Evolutionary conservation across 2,113 vertebrate species (phyloP), one percentile per base, ranked within the genome.

Genomic region (Podarcis raffonei): DNA sequence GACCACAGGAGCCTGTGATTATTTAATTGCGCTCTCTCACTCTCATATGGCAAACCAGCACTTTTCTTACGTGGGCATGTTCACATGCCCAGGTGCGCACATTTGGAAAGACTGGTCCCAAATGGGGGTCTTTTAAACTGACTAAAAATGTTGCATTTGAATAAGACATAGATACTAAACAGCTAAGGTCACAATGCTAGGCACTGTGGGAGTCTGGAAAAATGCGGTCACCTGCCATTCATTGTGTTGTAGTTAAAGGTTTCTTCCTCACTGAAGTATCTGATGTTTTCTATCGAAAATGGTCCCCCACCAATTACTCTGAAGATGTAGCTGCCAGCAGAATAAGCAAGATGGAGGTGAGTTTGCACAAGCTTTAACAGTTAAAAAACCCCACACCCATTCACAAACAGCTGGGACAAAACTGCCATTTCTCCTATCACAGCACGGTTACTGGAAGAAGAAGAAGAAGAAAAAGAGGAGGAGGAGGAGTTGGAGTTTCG

Each of bases 281-380:
- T 27, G 68, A 96, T 86, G 35, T 57, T 78, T 1, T 80, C 20
- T 27, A 65, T 0, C 0, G 77, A 83, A 79, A 62, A 81, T 1
- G 91, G 20, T 0, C 95, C 95, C 0, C 96, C 95, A 0, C 95
- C 96, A 88, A 96, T 93, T 30, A 96, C 85, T 84, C 90, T 94
- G 37, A 96, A 85, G 20, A 92, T 42, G 6, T 94, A 96, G 75
- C 96, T 96, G 90, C n/a, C 71, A 27, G 3, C 0, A 68, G 37
- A 53, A 37, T 72, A 89, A 32, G 83, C 86, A 32, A 53, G 4
- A 5, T 0, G 5, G 18, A 2, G 7, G 25, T 4, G 6, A 84
- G 11, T 20, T 59, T 22, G 39, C 32, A 27, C 8, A 23, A 23
- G 6, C 9, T 74, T 57, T 32, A 20, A 18, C 42, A 15, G 16